Conservation (phyloP, 2,113 vertebrate genomes). For the Nibea coibor region DNA sequence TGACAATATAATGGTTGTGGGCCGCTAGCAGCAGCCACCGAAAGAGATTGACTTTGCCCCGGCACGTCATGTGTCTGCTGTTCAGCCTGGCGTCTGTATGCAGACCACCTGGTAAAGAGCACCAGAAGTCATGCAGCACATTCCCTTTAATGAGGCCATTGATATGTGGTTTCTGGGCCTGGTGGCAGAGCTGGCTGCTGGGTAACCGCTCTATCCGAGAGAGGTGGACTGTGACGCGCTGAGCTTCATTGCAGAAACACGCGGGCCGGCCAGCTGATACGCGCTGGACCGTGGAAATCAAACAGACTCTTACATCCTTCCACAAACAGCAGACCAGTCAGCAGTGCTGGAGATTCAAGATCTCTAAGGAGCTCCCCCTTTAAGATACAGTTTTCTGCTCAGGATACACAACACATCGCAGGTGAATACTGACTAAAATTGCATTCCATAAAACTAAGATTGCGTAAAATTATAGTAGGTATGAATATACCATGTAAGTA, state of each 20-base stretch:
- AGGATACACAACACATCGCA: not conserved
- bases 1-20: not conserved
- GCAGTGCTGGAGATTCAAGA: not conserved
- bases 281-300: constrained; percentile 3
- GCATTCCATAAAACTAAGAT: no score
- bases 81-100: not conserved
- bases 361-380: not conserved
- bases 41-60: not conserved
- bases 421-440: no score
- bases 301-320: not conserved
- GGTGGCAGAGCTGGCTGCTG: not conserved
- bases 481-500: no score
- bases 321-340: not conserved
- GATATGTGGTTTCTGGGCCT: constrained; percentile 12
- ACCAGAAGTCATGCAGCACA: constrained; percentile 15
- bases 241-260: constrained; percentile 7
- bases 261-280: constrained; percentile 14
- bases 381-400: not conserved
- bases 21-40: not conserved
- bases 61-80: not conserved
- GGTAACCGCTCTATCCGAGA: not conserved
- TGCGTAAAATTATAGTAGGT: no score
- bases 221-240: not conserved
- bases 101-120: constrained; percentile 17
- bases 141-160: constrained; percentile 28